Conservation (phyloP, 2,113 vertebrate genomes). For the Casuarius casuarius region DNA sequence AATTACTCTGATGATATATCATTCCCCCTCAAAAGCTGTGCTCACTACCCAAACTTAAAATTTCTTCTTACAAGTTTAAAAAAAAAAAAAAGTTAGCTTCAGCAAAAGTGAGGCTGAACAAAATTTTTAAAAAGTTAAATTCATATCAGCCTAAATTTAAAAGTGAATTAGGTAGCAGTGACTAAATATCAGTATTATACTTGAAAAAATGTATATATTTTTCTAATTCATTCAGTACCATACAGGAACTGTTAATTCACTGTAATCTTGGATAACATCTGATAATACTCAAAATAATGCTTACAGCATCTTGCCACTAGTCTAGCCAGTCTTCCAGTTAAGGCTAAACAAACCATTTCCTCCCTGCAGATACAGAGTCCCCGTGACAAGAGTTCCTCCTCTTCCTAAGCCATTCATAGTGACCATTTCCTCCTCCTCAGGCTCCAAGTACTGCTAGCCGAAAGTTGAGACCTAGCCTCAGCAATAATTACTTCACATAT, state of each 20-base stretch:
- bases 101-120: background rate
- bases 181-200: background rate
- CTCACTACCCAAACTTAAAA: conserved; percentile 26
- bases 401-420: background rate
- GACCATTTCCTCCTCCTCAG: background rate
- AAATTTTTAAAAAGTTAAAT: background rate
- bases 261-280: background rate
- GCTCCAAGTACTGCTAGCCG: background rate
- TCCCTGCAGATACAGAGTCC: background rate
- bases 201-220: background rate
- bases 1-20: conserved; percentile 2
- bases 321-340: background rate
- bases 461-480: background rate
- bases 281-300: background rate
- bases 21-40: conserved; percentile 24
- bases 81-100: background rate
- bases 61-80: conserved; percentile 24
- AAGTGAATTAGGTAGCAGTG: background rate
- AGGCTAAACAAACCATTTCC: background rate
- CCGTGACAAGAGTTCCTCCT: background rate
- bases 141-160: background rate
- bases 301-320: background rate
- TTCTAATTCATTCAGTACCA: background rate
- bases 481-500: background rate
- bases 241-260: background rate